phyloP scores from a whole-genome alignment of 2,797 vertebrate species.

The Esox lucius region DNA sequence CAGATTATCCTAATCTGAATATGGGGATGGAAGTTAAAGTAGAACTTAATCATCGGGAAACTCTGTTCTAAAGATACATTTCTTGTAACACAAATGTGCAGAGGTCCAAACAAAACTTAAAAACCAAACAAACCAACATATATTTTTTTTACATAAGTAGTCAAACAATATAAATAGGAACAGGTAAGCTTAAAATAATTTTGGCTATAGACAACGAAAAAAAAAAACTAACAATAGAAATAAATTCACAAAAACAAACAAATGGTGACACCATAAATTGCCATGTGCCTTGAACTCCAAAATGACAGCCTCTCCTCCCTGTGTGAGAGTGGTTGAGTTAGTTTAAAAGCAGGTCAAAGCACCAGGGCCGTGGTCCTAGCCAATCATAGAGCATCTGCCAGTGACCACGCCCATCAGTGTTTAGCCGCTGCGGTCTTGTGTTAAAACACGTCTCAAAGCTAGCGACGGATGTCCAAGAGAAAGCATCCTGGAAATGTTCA shows the following conservation, averaged over 20 bases:
- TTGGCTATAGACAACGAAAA: slow-evolving; percentile 25
- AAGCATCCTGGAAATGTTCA: slow-evolving; percentile 5
- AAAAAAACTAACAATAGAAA: slow-evolving; percentile 24
- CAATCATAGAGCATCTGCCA: slow-evolving; percentile 22
- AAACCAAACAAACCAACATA: slow-evolving; percentile 44
- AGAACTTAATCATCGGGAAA: background rate
- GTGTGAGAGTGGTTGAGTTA: slow-evolving; percentile 45
- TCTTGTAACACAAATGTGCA: slow-evolving; percentile 34
- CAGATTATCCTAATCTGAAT: slow-evolving; percentile 33
- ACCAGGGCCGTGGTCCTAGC: background rate
- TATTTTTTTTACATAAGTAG: slow-evolving; percentile 49
- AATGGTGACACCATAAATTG: slow-evolving; percentile 32
- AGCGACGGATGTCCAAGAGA: slow-evolving; percentile 2
- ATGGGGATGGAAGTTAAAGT: background rate
- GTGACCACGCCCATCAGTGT: slow-evolving; percentile 40
- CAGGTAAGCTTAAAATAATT: slow-evolving; percentile 64
- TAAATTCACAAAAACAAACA: background rate
- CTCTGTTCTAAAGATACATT: slow-evolving; percentile 16
- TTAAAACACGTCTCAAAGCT: slow-evolving; percentile 39
- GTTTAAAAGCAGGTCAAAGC: slow-evolving; percentile 49
- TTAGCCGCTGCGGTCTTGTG: background rate
- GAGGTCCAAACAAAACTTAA: slow-evolving; percentile 43
- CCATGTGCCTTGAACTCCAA: slow-evolving; percentile 14
- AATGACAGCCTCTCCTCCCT: slow-evolving; percentile 27
- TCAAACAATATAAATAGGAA: slow-evolving; percentile 61